A percentile compares a stretch with the other conserved stretches of the same genome.
Evolutionary conservation across 1,140 invertebrate species (phyloP).

Genomic region (Euschistus heros): DNA sequence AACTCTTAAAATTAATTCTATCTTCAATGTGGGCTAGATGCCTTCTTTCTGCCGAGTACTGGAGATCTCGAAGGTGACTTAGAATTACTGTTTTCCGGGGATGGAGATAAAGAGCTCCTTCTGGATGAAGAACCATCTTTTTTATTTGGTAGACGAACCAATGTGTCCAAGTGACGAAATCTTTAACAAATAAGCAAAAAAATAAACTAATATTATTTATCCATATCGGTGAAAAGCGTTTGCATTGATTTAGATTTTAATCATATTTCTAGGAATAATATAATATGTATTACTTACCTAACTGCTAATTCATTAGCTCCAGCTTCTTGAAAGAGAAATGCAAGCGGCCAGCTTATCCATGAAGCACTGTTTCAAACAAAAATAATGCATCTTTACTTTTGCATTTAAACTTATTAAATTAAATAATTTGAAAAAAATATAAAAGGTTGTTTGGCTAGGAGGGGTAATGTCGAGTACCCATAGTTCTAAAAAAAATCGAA

Average conservation of each 20-base stretch:
- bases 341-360: slow-evolving; percentile 83
- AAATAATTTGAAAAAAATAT: no score
- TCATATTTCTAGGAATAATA: not conserved
- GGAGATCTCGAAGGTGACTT: slow-evolving; percentile 12
- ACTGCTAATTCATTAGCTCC: slow-evolving; percentile 62
- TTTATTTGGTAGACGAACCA: slow-evolving; percentile 45
- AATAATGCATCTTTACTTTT: no score
- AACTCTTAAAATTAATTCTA: no score
- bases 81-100: slow-evolving; percentile 29
- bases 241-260: no score
- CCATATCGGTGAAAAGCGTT: no score
- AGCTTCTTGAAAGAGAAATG: slow-evolving; percentile 66
- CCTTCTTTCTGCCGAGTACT: slow-evolving; percentile 2
- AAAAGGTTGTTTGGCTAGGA: no score
- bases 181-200: slow-evolving; percentile 37
- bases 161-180: slow-evolving; percentile 69
- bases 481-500: no score
- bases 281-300: slow-evolving; percentile 45
- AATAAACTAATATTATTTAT: no score
- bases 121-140: slow-evolving; percentile 36
- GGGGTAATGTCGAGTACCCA: no score
- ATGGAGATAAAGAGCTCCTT: slow-evolving; percentile 51
- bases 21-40: not conserved
- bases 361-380: slow-evolving; percentile 42
- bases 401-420: no score